Percentiles rank a stretch among this genome's conserved stretches.
These are phyloP conservation scores for Neogobius melanostomus DNA, from an alignment of 2,113 vertebrate genomes.

Conservation along the genomic window DNA sequence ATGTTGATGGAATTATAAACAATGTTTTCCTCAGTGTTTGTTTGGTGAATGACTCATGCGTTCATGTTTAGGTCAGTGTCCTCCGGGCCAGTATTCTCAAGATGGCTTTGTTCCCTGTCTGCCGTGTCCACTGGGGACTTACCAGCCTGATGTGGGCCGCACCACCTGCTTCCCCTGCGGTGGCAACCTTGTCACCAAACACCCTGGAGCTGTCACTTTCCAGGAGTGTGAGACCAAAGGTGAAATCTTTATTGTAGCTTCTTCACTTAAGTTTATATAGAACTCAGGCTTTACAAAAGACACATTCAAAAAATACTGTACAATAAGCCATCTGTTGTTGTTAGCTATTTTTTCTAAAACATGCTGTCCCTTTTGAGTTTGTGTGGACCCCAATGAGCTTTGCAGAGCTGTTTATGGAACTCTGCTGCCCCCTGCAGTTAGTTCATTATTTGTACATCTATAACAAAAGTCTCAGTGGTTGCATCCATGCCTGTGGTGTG, in stretches of 20 bases:
- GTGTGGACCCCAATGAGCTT: neutral
- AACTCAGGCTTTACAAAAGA: slow-evolving; percentile 13
- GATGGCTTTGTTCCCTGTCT: slow-evolving; percentile 90
- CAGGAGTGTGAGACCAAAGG: slow-evolving; percentile 97
- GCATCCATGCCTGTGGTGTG: neutral
- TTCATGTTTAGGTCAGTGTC: slow-evolving; percentile 83
- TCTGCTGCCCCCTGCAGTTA: slow-evolving; percentile 58
- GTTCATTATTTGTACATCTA: slow-evolving; percentile 12
- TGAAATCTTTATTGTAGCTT: slow-evolving; percentile 52
- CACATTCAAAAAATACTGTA: neutral
- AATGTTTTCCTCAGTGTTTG: slow-evolving; percentile 6
- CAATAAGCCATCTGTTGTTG: slow-evolving; percentile 20
- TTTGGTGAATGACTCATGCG: slow-evolving; percentile 16
- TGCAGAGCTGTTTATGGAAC: slow-evolving; percentile 2
- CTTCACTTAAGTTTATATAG: neutral
- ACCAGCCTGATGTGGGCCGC: slow-evolving; percentile 89
- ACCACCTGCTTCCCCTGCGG: slow-evolving; percentile 90
- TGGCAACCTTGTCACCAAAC: slow-evolving; percentile 86
- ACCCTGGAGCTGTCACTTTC: slow-evolving; percentile 80
- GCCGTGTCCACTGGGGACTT: slow-evolving; percentile 84
- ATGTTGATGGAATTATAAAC: slow-evolving; percentile 8
- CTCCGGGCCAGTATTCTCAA: slow-evolving; percentile 85
- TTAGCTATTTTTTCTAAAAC: neutral
- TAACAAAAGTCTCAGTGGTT: neutral
- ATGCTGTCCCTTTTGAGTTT: neutral